Evolutionary conservation across 2,113 vertebrate genomes (phyloP), one percentile per base, ranked within the genome.

Genomic region (Puma concolor): DNA sequence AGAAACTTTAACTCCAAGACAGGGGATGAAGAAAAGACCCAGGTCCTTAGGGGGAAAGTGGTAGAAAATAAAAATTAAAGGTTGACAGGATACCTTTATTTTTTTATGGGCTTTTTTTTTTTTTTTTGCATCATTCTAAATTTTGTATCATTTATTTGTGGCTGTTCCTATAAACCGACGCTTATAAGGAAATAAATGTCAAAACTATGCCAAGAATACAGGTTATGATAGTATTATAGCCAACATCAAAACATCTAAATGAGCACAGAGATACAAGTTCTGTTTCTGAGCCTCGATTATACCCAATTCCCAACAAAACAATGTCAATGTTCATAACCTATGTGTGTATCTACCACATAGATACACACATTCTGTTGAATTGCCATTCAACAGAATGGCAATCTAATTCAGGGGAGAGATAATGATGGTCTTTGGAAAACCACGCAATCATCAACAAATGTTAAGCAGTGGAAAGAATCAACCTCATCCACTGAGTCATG

Each of bases 211-310:
- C 64, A 29, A 93, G 87, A 81, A 93, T 81, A 86, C 17, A 88
- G 44, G 36, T 63, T 14, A 41, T 92, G 44, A n/a, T 50, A 82
- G 63, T 38, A 16, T 21, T 48, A 93, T 0, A 50, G 36, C 44
- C 80, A 93, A 25, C 29, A 79, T 64, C 36, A 91, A 95, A 87
- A 57, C 25, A 95, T 12, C 76, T 64, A 91, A 91, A 95, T 27
- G 38, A 7, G 14, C 1, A 1, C 31, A 93, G 69, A 92, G 31
- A 60, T 27, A 38, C 38, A 66, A 88, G 48, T 60, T 85, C 44
- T 52, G 38, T 54, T 79, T 57, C 31, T 79, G 31, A 89, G 17
- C 17, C 44, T 79, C 29, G 2, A 11, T 57, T 54, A 72, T 31
- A 92, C 4, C 72, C 72, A 31, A 72, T 38, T 94, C 27, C 63